Evolutionary conservation across 1,140 invertebrate genomes (phyloP).

Genomic region (Drosophila ercepeae): DNA sequence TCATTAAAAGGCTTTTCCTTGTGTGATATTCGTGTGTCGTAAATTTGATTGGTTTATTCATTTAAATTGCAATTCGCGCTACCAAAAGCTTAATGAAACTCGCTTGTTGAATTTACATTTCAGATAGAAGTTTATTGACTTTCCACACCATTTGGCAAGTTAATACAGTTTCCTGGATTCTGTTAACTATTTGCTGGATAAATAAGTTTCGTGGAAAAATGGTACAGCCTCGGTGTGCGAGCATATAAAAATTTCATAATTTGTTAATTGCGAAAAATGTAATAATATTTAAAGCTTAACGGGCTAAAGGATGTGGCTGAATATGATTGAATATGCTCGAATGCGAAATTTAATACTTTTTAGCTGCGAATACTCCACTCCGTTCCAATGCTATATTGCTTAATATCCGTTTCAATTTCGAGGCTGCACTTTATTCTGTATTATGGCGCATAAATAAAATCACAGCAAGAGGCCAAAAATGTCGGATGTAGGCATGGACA

Average conservation of each 20-base stretch:
- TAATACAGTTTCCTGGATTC: slow-evolving; percentile 35
- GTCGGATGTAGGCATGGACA: slow-evolving; percentile 31
- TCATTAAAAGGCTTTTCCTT: not conserved
- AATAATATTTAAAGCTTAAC: slow-evolving; percentile 35
- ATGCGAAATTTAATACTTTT: slow-evolving; percentile 40
- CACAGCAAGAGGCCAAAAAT: slow-evolving; percentile 46
- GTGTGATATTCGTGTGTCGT: not conserved
- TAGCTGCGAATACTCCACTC: slow-evolving; percentile 8
- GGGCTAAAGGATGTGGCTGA: slow-evolving; percentile 15
- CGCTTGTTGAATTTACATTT: slow-evolving; percentile 34
- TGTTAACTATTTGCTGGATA: slow-evolving; percentile 26
- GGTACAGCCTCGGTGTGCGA: not conserved
- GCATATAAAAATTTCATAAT: slow-evolving; percentile 16
- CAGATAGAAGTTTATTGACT: slow-evolving; percentile 44
- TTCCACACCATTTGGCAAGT: slow-evolving; percentile 48
- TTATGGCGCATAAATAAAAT: slow-evolving; percentile 72
- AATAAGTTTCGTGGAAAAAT: slow-evolving; percentile 18
- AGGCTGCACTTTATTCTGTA: slow-evolving; percentile 58
- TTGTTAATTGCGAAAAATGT: slow-evolving; percentile 44
- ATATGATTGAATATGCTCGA: slow-evolving; percentile 33
- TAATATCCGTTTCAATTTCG: slow-evolving; percentile 67
- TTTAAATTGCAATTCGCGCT: slow-evolving; percentile 13
- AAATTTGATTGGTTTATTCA: slow-evolving; percentile 1
- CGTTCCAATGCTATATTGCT: slow-evolving; percentile 39
- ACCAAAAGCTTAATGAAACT: slow-evolving; percentile 16